Base-by-base conservation (phyloP, 2,113 vertebrate species). In the Cochlearius cochlearius region DNA sequence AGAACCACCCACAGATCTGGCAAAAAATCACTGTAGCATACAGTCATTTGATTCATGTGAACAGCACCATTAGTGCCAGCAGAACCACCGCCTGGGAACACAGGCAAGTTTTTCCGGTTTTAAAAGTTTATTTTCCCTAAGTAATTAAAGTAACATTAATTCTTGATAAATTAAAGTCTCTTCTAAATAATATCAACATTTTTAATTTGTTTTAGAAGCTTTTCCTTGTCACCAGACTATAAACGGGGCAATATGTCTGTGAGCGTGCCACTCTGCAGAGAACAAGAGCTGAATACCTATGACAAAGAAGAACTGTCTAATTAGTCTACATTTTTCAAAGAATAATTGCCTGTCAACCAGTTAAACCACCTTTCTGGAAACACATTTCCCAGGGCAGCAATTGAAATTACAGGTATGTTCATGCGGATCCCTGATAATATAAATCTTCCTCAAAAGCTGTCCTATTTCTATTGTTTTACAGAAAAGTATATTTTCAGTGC, bases 321-420 rank as follows among this genome's bases (percentile, higher is more conserved):
- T 97, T 97, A 97, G 62, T 88, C 74, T 88, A 56, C 52, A 92
- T 92, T 97, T 95, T 90, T 67, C 58, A 86, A 94, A 97, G 91
- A 97, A 86, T 88, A 91, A 94, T 97, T 97, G 75, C 71, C 80
- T 95, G 80, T 95, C 94, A 97, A 78, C 60, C 32, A 90, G 79
- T 96, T 97, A 97, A 96, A 92, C 62, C 64, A 67, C 94, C 77
- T 96, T 97, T 94, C 81, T 96, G 66, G 92, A 96, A 98, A 95
- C 56, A 84, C 82, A 88, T 95, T 96, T 97, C 86, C 81, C 88
- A 79, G 49, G 45, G 80, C 88, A 95, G 63, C 52, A 89, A 94
- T 8, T 96, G 80, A 97, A 97, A 96, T 96, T 94, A 96, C 85
- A 97, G 66, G 81, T 96, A 95, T 87, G 93, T 58, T 97, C 75